These are phyloP conservation scores for Temnopleurus reevesii DNA, from an alignment of 53 echinoderm and acorn worm species.

Conservation along the genomic window DNA sequence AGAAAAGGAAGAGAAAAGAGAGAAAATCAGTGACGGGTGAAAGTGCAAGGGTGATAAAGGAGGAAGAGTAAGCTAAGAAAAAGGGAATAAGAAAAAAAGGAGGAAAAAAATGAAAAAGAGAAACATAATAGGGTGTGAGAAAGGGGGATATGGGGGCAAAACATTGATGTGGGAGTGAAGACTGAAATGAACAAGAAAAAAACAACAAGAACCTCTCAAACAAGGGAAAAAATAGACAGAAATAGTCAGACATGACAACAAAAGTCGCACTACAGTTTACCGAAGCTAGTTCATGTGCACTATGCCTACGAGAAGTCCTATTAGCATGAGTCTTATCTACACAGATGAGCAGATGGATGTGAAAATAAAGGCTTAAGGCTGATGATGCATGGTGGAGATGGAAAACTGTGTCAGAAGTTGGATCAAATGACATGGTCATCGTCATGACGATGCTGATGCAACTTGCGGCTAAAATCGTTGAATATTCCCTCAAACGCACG, in stretches of 20 bases:
- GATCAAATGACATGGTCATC: slow-evolving; percentile 42
- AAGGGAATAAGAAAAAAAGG: not conserved
- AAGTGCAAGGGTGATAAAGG: not conserved
- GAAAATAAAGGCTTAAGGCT: not conserved
- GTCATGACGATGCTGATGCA: slow-evolving; percentile 24
- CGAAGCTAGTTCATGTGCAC: slow-evolving; percentile 19
- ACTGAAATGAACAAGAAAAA: not conserved
- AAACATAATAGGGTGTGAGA: not conserved
- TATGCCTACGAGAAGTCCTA: not conserved
- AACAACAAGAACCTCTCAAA: not conserved
- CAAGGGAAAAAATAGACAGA: not conserved
- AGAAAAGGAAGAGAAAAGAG: not conserved
- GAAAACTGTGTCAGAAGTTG: slow-evolving; percentile 16
- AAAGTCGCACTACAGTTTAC: not conserved
- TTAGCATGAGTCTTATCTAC: not conserved
- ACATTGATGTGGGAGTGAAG: not conserved
- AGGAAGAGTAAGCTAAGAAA: not conserved
- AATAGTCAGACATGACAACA: not conserved
- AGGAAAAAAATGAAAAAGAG: not conserved
- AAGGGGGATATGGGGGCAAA: not conserved
- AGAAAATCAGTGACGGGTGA: no score
- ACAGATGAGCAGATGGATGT: not conserved
- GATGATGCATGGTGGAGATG: slow-evolving; percentile 20
- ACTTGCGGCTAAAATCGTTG: not conserved
- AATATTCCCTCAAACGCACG: not conserved